phyloP scores from a whole-genome alignment of 1,140 invertebrate species.

The Oryctes rhinoceros region DNA sequence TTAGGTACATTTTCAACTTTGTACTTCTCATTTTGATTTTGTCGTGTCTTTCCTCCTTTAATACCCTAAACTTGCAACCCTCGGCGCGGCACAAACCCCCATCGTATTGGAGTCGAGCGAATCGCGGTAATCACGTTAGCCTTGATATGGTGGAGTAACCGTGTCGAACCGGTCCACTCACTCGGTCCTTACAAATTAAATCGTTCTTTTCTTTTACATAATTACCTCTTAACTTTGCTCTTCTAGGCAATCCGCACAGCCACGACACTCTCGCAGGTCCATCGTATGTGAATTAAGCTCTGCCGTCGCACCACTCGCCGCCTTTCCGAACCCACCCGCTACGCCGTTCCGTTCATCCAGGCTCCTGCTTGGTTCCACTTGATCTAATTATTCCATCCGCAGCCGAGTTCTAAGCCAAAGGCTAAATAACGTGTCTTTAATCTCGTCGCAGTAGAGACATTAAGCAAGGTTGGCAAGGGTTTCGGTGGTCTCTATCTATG shows the following conservation, averaged over 20 bases:
- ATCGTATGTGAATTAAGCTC: slow-evolving; percentile 55
- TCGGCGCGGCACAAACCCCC: background rate
- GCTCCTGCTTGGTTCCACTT: slow-evolving; percentile 50
- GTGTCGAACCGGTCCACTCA: slow-evolving; percentile 29
- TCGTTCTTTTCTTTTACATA: slow-evolving; percentile 60
- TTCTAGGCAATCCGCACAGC: slow-evolving; percentile 45
- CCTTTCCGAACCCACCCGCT: background rate
- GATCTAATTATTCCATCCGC: slow-evolving; percentile 59
- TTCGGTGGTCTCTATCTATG: slow-evolving; percentile 36
- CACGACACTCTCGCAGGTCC: slow-evolving; percentile 44
- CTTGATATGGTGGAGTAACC: background rate
- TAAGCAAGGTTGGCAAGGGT: slow-evolving; percentile 44
- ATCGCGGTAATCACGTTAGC: slow-evolving; percentile 24
- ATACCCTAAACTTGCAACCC: background rate
- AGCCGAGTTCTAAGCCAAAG: slow-evolving; percentile 55
- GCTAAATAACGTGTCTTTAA: slow-evolving; percentile 58
- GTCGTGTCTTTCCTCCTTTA: background rate
- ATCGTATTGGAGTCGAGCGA: slow-evolving; percentile 13
- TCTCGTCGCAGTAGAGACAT: slow-evolving; percentile 52
- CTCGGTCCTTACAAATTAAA: slow-evolving; percentile 52
- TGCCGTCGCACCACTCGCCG: background rate
- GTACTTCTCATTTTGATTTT: slow-evolving; percentile 9
- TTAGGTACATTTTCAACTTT: too few relatives aligned
- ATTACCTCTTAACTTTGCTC: slow-evolving; percentile 58
- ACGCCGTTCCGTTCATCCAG: background rate